Evolutionary conservation across 2,888 invertebrate genomes (phyloP).

Genomic region (Odontocolon sp.): DNA sequence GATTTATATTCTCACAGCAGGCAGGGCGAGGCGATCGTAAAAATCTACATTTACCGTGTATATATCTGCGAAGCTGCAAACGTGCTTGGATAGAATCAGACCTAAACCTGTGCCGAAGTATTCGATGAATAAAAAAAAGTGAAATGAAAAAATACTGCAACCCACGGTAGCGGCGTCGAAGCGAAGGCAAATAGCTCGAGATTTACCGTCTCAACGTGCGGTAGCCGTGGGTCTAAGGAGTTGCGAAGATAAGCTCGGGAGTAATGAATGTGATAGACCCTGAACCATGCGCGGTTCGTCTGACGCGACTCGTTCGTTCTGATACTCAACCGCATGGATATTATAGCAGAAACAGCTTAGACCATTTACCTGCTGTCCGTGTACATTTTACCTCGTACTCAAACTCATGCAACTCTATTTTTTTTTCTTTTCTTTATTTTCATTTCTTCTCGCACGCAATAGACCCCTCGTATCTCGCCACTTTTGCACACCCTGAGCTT

Average conservation of each 20-base stretch:
- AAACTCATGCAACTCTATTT: background rate
- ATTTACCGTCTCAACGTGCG: slow-evolving; percentile 26
- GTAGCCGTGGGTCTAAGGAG: slow-evolving; percentile 67
- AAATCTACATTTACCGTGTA: slow-evolving; percentile 4
- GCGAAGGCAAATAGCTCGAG: background rate
- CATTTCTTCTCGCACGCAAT: slow-evolving; percentile 1
- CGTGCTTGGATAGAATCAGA: background rate
- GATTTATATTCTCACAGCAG: background rate
- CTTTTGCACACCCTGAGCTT: slow-evolving; percentile 13
- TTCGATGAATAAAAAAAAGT: background rate
- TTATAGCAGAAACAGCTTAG: slow-evolving; percentile 40
- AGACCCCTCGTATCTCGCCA: slow-evolving; percentile 10
- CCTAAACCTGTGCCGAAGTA: background rate
- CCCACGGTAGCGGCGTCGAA: background rate
- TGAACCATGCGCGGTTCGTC: slow-evolving; percentile 37
- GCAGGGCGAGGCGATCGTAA: background rate
- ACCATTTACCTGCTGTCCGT: background rate
- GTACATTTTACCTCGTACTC: background rate
- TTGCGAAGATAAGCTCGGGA: slow-evolving; percentile 68
- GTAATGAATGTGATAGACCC: slow-evolving; percentile 75
- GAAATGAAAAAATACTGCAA: background rate
- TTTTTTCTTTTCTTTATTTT: slow-evolving; percentile 2
- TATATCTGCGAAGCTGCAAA: background rate
- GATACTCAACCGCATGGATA: background rate
- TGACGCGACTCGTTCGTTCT: slow-evolving; percentile 22